A percentile compares a stretch with the other conserved stretches of the same genome.
phyloP scores from a whole-genome alignment of 2,113 vertebrate genomes.

The Xenus cinereus region DNA sequence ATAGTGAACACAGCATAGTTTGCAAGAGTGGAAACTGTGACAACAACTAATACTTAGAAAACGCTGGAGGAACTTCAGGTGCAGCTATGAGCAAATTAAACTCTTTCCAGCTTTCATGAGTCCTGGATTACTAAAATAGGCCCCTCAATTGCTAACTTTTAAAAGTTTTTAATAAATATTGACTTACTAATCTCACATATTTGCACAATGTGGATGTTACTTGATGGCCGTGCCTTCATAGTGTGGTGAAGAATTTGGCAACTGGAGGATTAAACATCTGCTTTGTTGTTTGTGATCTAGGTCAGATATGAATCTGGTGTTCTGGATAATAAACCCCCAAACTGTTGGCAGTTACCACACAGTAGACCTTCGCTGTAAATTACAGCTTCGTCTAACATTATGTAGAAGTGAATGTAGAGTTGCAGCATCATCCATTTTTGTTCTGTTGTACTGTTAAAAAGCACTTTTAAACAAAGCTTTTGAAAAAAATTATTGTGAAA shows the following conservation, averaged over 20 bases:
- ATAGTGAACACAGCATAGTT: background rate
- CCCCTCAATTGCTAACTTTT: background rate
- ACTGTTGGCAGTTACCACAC: background rate
- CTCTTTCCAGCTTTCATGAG: background rate
- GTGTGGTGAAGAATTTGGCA: background rate
- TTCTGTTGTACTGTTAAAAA: background rate
- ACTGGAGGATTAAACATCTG: background rate
- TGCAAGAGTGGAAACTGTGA: background rate
- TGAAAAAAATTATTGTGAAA: background rate
- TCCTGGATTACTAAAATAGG: background rate
- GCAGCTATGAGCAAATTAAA: background rate
- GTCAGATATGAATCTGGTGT: background rate
- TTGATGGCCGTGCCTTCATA: background rate
- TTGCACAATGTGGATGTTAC: background rate
- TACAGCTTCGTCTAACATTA: background rate
- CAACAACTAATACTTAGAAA: background rate
- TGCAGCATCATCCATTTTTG: background rate
- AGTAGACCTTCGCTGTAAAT: background rate
- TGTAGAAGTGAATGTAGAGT: background rate
- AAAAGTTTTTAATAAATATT: background rate
- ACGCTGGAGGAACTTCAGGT: background rate
- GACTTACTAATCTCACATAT: background rate
- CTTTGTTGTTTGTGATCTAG: background rate
- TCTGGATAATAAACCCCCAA: background rate
- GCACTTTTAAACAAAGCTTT: background rate